Percentiles rank a stretch among this genome's conserved stretches.
phyloP scores from a whole-genome alignment of 2,113 vertebrate species.

The Cepphus grylle region DNA sequence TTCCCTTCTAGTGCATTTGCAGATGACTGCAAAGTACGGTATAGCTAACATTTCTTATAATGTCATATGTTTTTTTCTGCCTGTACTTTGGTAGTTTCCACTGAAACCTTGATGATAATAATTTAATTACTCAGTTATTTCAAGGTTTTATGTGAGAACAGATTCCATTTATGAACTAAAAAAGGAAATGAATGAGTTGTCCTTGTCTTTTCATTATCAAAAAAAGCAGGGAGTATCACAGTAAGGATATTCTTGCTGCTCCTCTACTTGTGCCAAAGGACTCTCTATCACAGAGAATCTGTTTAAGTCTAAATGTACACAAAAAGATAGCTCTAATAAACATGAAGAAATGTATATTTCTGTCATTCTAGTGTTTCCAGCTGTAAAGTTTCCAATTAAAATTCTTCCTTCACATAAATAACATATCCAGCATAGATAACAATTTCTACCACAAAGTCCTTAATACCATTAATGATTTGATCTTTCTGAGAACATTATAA shows the following conservation, averaged over 20 bases:
- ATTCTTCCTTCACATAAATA: conserved; percentile 39
- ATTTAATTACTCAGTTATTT: neutral
- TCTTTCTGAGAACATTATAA: conserved; percentile 54
- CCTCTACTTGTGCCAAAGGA: neutral
- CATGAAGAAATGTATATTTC: conserved; percentile 8
- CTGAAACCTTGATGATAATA: neutral
- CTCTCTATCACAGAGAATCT: neutral
- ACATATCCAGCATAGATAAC: conserved; percentile 40
- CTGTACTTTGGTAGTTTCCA: neutral
- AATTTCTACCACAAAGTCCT: conserved; percentile 47
- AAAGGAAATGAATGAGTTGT: neutral
- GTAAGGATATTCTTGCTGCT: neutral
- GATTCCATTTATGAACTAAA: neutral
- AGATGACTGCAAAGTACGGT: neutral
- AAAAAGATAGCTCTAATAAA: conserved; percentile 23
- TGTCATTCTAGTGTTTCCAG: conserved; percentile 21
- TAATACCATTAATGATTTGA: conserved; percentile 68
- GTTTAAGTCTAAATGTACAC: neutral
- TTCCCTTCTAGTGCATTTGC: neutral
- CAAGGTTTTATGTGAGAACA: neutral
- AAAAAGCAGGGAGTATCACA: neutral
- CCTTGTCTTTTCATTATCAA: neutral
- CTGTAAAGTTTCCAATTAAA: conserved; percentile 65
- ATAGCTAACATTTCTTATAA: neutral
- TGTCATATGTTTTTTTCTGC: neutral